Evolutionary conservation across 2,797 vertebrate genomes (phyloP), one percentile per base, ranked within the genome.

Genomic region (Leptatherina wallacei): DNA sequence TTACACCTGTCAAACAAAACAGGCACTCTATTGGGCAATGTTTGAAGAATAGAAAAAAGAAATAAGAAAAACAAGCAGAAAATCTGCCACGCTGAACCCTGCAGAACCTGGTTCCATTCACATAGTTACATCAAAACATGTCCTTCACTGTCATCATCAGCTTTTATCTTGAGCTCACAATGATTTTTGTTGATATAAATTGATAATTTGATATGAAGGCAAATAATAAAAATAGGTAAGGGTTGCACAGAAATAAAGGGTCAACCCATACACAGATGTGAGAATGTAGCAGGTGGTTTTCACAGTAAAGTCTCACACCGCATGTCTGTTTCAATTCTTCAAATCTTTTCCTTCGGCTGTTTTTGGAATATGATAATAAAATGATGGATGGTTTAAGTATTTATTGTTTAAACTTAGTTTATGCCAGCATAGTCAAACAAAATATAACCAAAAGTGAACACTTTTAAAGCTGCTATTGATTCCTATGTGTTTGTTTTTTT

Each of bases 371-470:
- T 54, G 12, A 14, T 27, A 24, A 54, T 54, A 20, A 44, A 42
- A 6, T 42, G 0, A 18, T 42, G 14, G 40, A 42, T 18, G 4
- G n/a, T 54, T 54, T 12, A 24, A 52, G 49, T 52, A 24, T 54
- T 54, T 29, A 9, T 29, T 54, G 12, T 54, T 22, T 13, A 20
- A 1, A 16, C 42, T 67, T 29, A 36, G 56, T 0, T 62, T 42
- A 47, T 36, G 47, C n/a, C 35, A 65, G 36, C 69, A 62, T 56
- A 6, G 29, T 35, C 24, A 24, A 71, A 18, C 51, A 29, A 66
- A 56, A 51, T 44, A 3, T 55, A 62, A 60, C 8, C 38, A 59
- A 36, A 57, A 40, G 22, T 36, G 22, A 61, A 24, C 30, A 57
- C 33, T 54, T 67, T 67, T 80, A 12, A 32, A 40, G 6, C 13